Conservation (phyloP, 1,140 invertebrate species). For the Caligus rogercresseyi region DNA sequence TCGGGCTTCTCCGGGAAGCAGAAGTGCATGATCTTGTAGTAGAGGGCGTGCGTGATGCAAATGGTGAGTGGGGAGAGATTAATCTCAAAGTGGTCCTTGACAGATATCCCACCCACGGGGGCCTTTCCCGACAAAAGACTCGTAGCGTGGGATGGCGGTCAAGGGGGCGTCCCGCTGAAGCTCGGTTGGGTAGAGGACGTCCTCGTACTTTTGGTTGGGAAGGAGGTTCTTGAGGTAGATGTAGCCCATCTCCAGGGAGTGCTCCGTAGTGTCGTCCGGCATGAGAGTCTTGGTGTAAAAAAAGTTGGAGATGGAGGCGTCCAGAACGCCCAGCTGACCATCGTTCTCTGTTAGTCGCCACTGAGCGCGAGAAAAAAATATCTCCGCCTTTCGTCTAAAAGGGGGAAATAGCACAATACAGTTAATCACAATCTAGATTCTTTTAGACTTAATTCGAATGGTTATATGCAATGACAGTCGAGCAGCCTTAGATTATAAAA, state of each 20-base stretch:
- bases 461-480: no score
- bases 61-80: conserved; percentile 83
- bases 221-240: conserved; percentile 83
- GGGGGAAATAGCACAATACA: no score
- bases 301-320: conserved; percentile 87
- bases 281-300: conserved; percentile 36
- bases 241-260: conserved; percentile 90
- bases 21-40: conserved; percentile 90
- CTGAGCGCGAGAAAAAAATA: conserved; percentile 95
- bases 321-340: conserved; percentile 88
- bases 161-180: conserved; percentile 68
- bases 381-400: conserved; percentile 64
- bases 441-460: no score
- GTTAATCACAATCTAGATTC: no score
- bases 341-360: conserved; percentile 94
- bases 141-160: conserved; percentile 62
- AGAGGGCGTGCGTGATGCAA: conserved; percentile 91
- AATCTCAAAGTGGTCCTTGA: conserved; percentile 96
- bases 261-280: conserved; percentile 37
- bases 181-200: conserved; percentile 71
- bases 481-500: no score
- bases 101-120: conserved; percentile 86
- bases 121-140: conserved; percentile 68
- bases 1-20: conserved; percentile 73
- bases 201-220: conserved; percentile 82